Conservation (phyloP, 1,140 invertebrate species). For the Dendroctonus ponderosae region DNA sequence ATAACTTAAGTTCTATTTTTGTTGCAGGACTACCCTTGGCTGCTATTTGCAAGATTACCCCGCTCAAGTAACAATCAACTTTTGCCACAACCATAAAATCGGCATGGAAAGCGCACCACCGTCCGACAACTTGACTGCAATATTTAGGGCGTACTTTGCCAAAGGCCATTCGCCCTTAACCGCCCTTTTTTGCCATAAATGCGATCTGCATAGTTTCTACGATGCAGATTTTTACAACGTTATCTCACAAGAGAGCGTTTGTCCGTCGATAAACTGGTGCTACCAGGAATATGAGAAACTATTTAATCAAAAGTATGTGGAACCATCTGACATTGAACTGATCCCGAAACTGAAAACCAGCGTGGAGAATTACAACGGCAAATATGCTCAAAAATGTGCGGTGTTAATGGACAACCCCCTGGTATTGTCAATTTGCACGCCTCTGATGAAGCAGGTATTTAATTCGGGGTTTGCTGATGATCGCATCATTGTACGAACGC, state of each 20-base stretch:
- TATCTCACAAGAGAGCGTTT: slow-evolving; percentile 5
- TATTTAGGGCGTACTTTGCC: slow-evolving; percentile 5
- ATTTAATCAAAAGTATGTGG: slow-evolving; percentile 11
- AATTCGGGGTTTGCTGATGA: slow-evolving; percentile 19
- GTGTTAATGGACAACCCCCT: not conserved
- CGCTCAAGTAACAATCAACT: slow-evolving; percentile 15
- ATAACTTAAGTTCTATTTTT: not conserved
- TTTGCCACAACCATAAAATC: slow-evolving; percentile 20
- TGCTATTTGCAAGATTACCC: slow-evolving; percentile 13
- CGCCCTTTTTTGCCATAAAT: slow-evolving; percentile 21
- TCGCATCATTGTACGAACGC: slow-evolving; percentile 12
- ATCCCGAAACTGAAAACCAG: not conserved
- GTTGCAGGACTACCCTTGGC: slow-evolving; percentile 8
- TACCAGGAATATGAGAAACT: slow-evolving; percentile 13
- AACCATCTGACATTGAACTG: slow-evolving; percentile 8
- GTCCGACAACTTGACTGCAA: not conserved
- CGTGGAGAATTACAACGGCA: slow-evolving; percentile 7
- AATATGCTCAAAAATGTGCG: not conserved
- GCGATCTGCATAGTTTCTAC: slow-evolving; percentile 8
- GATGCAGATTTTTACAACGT: slow-evolving; percentile 12
- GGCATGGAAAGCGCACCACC: slow-evolving; percentile 6
- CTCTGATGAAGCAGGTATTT: slow-evolving; percentile 22
- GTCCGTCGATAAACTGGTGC: slow-evolving; percentile 21
- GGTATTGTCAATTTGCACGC: slow-evolving; percentile 9
- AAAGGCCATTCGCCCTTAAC: slow-evolving; percentile 20